phyloP scores from a whole-genome alignment of 2,113 vertebrate genomes.

The Leptodactylus fuscus region DNA sequence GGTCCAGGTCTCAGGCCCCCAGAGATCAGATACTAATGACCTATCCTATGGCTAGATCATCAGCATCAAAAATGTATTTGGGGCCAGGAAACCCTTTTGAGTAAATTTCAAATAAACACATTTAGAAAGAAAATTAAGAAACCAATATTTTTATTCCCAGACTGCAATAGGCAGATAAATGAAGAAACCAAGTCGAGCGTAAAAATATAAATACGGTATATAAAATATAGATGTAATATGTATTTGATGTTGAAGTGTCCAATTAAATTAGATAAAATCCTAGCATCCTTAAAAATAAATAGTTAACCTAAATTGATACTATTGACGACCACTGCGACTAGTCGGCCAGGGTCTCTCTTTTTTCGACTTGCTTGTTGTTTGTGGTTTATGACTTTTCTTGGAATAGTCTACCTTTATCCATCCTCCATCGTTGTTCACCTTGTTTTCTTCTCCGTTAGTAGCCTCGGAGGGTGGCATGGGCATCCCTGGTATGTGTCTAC shows the following conservation, averaged over 20 bases:
- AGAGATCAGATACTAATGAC: no score
- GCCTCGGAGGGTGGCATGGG: conserved; percentile 68
- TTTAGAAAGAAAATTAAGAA: not conserved
- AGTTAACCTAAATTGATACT: conserved; percentile 61
- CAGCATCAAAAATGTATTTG: no score
- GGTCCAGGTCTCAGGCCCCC: no score
- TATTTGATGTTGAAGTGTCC: conserved; percentile 4
- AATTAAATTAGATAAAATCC: conserved; percentile 50
- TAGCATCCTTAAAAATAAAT: conserved; percentile 32
- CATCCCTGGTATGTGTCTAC: conserved; percentile 85
- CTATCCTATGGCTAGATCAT: no score
- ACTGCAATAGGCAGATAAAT: conserved; percentile 3
- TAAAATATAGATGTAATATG: conserved; percentile 23
- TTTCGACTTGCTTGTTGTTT: conserved; percentile 71
- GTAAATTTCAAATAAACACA: no score
- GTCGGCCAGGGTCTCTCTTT: conserved; percentile 80
- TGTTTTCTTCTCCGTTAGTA: conserved; percentile 75
- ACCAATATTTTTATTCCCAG: conserved; percentile 1
- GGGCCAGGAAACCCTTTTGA: no score
- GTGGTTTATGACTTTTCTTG: conserved; percentile 81
- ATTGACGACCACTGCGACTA: conserved; percentile 75
- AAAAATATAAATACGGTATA: conserved; percentile 54
- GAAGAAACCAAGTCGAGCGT: not conserved
- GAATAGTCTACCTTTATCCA: conserved; percentile 92
- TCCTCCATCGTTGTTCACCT: conserved; percentile 79